Percentiles rank a stretch among this genome's conserved stretches.
Evolutionary conservation across 1,140 invertebrate genomes (phyloP).

Genomic region (Drosophila eugracilis): DNA sequence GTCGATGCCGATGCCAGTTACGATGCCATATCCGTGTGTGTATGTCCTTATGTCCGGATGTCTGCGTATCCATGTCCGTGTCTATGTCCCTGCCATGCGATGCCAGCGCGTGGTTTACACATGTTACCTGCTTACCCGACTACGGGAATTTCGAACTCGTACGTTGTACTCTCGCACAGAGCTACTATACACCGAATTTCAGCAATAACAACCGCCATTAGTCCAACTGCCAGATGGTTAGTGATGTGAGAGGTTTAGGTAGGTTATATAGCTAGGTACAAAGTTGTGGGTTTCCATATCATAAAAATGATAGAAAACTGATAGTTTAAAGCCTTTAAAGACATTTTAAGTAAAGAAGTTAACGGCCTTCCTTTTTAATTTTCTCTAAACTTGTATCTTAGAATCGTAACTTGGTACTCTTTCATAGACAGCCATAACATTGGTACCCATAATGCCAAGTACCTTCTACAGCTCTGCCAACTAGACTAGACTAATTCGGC

Average conservation of each 20-base stretch:
- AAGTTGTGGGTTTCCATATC: no score
- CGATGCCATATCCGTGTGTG: conserved; percentile 41
- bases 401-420: no score
- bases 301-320: no score
- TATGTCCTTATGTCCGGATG: conserved; percentile 19
- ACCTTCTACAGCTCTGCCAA: conserved; percentile 2
- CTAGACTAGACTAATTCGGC: conserved; percentile 1
- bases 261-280: conserved; percentile 4
- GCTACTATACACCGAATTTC: conserved; percentile 22
- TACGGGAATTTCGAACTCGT: conserved; percentile 9
- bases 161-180: conserved; percentile 1
- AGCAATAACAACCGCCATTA: conserved; percentile 68
- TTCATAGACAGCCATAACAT: no score
- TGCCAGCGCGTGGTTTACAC: conserved; percentile 74
- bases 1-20: conserved; percentile 30
- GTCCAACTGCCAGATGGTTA: conserved; percentile 16
- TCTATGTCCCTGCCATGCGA: conserved; percentile 60
- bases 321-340: no score
- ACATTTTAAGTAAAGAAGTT: no score
- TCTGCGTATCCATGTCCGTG: conserved; percentile 28
- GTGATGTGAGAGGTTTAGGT: background rate
- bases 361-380: no score
- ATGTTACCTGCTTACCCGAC: conserved; percentile 53
- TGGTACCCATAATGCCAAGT: background rate
- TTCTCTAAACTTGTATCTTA: no score